Evolutionary conservation across 2,797 vertebrate genomes (phyloP).

Genomic region (Phaenicophaeus curvirostris): DNA sequence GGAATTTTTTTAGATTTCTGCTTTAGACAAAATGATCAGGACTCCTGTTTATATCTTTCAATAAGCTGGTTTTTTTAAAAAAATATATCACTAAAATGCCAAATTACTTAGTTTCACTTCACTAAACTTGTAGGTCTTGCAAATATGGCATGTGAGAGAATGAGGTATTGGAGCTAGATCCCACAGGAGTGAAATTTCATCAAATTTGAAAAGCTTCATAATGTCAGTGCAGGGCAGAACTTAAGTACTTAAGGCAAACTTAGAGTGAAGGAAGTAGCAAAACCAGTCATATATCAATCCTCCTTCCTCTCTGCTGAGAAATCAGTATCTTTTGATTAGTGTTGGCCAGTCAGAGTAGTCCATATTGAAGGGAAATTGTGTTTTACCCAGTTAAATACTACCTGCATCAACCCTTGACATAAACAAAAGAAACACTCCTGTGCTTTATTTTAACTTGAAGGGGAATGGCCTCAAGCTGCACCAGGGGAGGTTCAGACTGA

Average conservation of each 20-base stretch:
- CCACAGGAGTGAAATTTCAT: not conserved
- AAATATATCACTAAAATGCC: not conserved
- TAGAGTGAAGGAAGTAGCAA: not conserved
- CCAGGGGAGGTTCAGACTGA: no score
- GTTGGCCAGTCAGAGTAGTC: not conserved
- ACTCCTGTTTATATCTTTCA: no score
- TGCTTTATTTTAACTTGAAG: no score
- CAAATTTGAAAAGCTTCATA: not conserved
- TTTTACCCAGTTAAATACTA: no score
- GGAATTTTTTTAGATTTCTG: no score
- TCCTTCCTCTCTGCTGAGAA: not conserved
- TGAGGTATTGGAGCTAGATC: not conserved
- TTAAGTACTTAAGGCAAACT: not conserved
- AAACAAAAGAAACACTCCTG: no score
- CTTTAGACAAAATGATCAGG: no score
- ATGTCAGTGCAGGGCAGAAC: fast-evolving
- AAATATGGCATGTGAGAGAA: not conserved
- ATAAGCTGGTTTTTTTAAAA: not conserved
- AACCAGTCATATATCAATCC: not conserved
- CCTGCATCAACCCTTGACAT: no score
- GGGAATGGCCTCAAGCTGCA: no score
- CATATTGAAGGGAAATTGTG: no score
- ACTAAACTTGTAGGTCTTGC: not conserved
- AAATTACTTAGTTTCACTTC: not conserved
- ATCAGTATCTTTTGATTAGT: not conserved